phyloP scores from a whole-genome alignment of 2,797 vertebrate species.

The Denticeps clupeoides region DNA sequence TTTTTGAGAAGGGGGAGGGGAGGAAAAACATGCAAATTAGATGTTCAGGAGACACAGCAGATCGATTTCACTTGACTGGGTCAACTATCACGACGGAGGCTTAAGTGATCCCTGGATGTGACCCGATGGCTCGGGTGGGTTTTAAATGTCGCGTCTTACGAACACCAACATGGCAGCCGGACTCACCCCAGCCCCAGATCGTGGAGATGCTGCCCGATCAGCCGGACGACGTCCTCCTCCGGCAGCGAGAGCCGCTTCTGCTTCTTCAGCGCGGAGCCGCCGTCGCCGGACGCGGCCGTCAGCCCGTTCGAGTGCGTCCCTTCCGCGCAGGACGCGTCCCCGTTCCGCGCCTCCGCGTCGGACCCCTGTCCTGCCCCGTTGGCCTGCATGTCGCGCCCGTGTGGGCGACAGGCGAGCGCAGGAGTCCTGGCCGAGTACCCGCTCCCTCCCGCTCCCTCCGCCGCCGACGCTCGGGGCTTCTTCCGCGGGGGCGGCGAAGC shows the following conservation, averaged over 20 bases:
- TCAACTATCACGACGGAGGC: not conserved
- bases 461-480: slow-evolving; percentile 70
- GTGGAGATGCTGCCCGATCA: slow-evolving; percentile 90
- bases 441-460: slow-evolving; percentile 70
- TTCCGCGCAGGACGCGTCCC: slow-evolving; percentile 61
- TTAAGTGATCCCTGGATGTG: too few species aligned
- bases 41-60: not conserved
- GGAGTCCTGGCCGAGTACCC: slow-evolving; percentile 73
- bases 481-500: slow-evolving; percentile 71
- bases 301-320: slow-evolving; percentile 54
- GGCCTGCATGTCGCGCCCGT: slow-evolving; percentile 68
- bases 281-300: slow-evolving; percentile 42
- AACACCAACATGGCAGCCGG: too few species aligned
- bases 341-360: slow-evolving; percentile 70
- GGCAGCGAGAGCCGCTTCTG: slow-evolving; percentile 84
- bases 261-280: slow-evolving; percentile 67
- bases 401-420: slow-evolving; percentile 60
- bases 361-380: slow-evolving; percentile 69
- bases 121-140: too few species aligned
- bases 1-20: too few species aligned
- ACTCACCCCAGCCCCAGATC: slow-evolving; percentile 93
- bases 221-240: slow-evolving; percentile 88
- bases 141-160: not conserved
- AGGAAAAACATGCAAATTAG: too few species aligned
- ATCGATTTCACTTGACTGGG: slow-evolving; percentile 8